Conservation (phyloP, 2,113 vertebrate genomes). For the Zootoca vivipara region DNA sequence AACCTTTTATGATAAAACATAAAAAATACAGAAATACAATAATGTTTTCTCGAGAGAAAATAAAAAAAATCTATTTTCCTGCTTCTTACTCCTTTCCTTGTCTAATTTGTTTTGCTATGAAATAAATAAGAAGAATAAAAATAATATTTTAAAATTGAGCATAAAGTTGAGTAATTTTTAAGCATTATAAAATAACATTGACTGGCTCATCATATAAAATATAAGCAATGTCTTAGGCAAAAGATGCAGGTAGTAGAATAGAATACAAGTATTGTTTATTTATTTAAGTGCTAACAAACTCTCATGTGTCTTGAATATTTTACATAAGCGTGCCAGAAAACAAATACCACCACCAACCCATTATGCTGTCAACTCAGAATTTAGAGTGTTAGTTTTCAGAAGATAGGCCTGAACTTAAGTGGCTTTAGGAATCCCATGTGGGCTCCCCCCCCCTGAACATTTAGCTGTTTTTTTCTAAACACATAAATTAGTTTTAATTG, state of each 20-base stretch:
- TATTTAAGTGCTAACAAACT: not conserved
- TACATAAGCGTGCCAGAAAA: not conserved
- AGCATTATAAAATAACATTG: not conserved
- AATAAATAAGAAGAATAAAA: not conserved
- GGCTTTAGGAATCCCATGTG: not conserved
- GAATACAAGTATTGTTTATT: not conserved
- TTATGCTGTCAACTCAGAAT: not conserved
- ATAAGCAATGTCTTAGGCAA: not conserved
- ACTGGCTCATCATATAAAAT: not conserved
- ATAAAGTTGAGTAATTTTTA: not conserved
- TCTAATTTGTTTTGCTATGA: not conserved
- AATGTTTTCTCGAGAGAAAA: not conserved
- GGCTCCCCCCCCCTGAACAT: not conserved
- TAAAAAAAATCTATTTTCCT: not conserved
- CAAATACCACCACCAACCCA: no score
- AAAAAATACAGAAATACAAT: not conserved
- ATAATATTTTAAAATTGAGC: not conserved
- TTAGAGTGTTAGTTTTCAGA: not conserved
- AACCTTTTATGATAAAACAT: not conserved
- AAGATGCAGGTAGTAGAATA: not conserved
- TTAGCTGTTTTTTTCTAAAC: not conserved
- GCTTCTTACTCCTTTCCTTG: no score
- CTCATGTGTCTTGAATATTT: no score
- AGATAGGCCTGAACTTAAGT: not conserved
- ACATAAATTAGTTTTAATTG: slow-evolving; percentile 14